Percentiles rank a stretch among this genome's conserved stretches.
Evolutionary conservation across 2,113 vertebrate species (phyloP).

Genomic region (Lepidothrix coronata): DNA sequence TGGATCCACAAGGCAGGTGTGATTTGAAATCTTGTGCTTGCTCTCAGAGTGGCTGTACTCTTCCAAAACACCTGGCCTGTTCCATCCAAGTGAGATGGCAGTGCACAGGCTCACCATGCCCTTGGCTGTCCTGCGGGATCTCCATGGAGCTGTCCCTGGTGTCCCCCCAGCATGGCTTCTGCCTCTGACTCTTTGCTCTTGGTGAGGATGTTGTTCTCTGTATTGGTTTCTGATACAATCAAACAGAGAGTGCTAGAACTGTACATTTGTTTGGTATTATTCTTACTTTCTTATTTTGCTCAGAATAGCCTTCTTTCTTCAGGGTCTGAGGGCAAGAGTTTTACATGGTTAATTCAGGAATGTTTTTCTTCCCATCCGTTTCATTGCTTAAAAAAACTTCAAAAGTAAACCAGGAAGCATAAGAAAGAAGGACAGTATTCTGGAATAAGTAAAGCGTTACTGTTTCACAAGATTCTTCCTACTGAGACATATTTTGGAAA

Average conservation of each 20-base stretch:
- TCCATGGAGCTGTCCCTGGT: rapidly evolving
- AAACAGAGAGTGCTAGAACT: background rate
- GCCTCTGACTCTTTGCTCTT: background rate
- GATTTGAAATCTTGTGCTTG: background rate
- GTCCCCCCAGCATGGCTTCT: background rate
- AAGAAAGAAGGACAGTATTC: background rate
- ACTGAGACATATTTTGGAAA: background rate
- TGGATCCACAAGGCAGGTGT: background rate
- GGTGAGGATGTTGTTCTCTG: background rate
- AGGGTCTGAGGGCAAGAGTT: background rate
- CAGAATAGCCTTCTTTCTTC: background rate
- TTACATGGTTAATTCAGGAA: background rate
- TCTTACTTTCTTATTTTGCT: background rate
- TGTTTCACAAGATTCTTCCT: background rate
- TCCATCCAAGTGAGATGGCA: background rate
- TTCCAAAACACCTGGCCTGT: background rate
- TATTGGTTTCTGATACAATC: background rate
- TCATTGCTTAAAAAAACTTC: background rate
- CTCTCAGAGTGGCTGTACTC: background rate
- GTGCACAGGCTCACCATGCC: rapidly evolving
- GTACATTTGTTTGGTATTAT: background rate
- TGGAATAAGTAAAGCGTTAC: background rate
- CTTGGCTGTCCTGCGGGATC: background rate
- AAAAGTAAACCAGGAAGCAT: background rate
- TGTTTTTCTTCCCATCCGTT: background rate